Evolutionary conservation across 2,797 vertebrate species (phyloP), one percentile per base, ranked within the genome.

Genomic region (Sebastes trivittatus): DNA sequence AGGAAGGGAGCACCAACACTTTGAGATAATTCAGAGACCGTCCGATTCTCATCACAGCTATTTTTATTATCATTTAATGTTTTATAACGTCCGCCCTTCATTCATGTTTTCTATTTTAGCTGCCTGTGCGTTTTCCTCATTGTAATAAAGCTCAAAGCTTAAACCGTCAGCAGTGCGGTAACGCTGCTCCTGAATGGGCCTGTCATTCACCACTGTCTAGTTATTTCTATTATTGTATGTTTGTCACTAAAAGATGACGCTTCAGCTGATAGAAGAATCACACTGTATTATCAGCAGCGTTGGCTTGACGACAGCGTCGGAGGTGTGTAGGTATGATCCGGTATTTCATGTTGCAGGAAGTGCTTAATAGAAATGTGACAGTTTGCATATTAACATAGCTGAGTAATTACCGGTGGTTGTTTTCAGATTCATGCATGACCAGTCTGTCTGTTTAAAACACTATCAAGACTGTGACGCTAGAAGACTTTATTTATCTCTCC

Each of bases 181-280:
- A 76, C 38, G 34, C 65, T n/a, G 59, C 38, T 8, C 60, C 29
- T 82, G 75, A 77, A 84, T 74, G 58, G 34, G 27, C 63, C 75
- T 68, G 77, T 86, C 83, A 75, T 38, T 82, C 78, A 74, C 20
- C 22, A 16, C 16, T 20, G 20, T 74, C 32, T 74, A 29, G 61
- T 77, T 74, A 75, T 82, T 81, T 76, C 52, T 82, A 34, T 83
- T 78, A 65, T 81, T 85, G 54, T 79, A 18, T 27, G 32, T 71
- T 74, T 85, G 66, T 77, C 80, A 85, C 52, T 46, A 70, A 55
- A 77, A 63, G 65, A 73, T 84, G 78, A 74, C 16, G 16, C 34
- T 66, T 77, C 38, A 62, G 63, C 60, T n/a, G 36, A 63, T 85
- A 66, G 38, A 75, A 76, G 74, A 66, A 56, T 70, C n/a, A 10